A percentile compares a stretch with the other conserved stretches of the same genome.
Evolutionary conservation across 35 echinoderm and acorn worm genomes (phyloP).

Genomic region (Lytechinus variegatus): DNA sequence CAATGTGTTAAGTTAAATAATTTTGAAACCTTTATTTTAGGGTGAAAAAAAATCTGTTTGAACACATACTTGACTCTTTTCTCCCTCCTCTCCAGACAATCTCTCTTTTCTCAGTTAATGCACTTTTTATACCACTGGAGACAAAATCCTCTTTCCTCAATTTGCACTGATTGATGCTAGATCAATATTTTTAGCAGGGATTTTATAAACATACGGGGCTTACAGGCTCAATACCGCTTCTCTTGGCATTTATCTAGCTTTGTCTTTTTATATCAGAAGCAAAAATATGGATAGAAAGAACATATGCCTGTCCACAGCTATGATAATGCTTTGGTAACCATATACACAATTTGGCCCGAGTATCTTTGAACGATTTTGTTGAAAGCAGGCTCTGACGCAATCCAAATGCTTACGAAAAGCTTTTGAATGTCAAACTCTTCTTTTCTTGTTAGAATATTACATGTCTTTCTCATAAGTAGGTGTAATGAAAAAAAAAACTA

Average conservation of each 20-base stretch:
- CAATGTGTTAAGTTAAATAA: no score
- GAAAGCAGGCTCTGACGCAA: background rate
- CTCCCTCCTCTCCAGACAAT: background rate
- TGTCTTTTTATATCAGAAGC: background rate
- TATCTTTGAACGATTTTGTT: background rate
- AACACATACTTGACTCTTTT: no score
- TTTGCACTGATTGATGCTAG: background rate
- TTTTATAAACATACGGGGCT: background rate
- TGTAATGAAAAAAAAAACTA: background rate
- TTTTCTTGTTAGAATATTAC: background rate
- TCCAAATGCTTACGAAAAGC: background rate
- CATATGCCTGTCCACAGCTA: background rate
- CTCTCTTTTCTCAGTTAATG: background rate
- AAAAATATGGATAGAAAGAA: background rate
- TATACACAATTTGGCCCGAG: background rate
- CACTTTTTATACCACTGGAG: slow-evolving; percentile 5
- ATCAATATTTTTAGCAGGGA: background rate
- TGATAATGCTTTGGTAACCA: background rate
- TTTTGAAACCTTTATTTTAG: no score
- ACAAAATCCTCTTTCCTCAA: background rate
- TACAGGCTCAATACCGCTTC: background rate
- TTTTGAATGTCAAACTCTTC: background rate
- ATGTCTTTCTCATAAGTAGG: background rate
- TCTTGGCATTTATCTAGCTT: background rate
- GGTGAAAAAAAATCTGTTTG: no score